A percentile compares a stretch with the other conserved stretches of the same genome.
phyloP scores from a whole-genome alignment of 2,888 invertebrate species.

The Eurytoma californica region DNA sequence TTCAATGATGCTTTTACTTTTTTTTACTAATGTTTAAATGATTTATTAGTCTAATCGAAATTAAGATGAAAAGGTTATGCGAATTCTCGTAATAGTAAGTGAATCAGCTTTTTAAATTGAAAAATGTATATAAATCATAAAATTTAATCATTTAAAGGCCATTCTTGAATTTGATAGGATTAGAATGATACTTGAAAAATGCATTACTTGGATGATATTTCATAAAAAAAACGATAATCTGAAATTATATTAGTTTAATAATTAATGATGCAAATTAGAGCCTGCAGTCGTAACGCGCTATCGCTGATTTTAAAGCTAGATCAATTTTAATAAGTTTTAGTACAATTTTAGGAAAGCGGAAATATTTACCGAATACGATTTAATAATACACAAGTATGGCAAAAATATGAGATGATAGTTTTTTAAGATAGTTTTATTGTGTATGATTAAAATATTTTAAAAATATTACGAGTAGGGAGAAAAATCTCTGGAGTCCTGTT shows the following conservation, averaged over 20 bases:
- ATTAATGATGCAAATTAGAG: slow-evolving; percentile 33
- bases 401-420: slow-evolving; percentile 15
- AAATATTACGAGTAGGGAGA: not conserved
- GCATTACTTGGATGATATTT: slow-evolving; percentile 9
- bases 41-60: too few relatives aligned
- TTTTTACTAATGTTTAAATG: not conserved
- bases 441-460: slow-evolving; percentile 12
- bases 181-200: not conserved
- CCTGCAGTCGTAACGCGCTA: slow-evolving; percentile 40
- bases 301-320: slow-evolving; percentile 46
- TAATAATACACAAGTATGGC: slow-evolving; percentile 26
- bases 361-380: slow-evolving; percentile 26
- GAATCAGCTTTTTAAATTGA: too few relatives aligned
- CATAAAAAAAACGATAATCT: slow-evolving; percentile 15
- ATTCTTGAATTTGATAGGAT: slow-evolving; percentile 4
- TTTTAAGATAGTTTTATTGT: slow-evolving; percentile 20
- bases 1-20: not conserved
- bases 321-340: slow-evolving; percentile 47
- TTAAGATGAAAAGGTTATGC: too few relatives aligned
- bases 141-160: slow-evolving; percentile 30
- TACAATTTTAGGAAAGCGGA: slow-evolving; percentile 40
- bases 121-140: slow-evolving; percentile 2
- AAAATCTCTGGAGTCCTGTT: slow-evolving; percentile 1
- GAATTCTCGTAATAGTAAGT: too few relatives aligned
- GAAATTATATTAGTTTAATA: slow-evolving; percentile 25